A percentile compares a stretch with the other conserved stretches of the same genome.
Conservation (phyloP, 2,888 invertebrate genomes). For the Fragum sueziense region DNA sequence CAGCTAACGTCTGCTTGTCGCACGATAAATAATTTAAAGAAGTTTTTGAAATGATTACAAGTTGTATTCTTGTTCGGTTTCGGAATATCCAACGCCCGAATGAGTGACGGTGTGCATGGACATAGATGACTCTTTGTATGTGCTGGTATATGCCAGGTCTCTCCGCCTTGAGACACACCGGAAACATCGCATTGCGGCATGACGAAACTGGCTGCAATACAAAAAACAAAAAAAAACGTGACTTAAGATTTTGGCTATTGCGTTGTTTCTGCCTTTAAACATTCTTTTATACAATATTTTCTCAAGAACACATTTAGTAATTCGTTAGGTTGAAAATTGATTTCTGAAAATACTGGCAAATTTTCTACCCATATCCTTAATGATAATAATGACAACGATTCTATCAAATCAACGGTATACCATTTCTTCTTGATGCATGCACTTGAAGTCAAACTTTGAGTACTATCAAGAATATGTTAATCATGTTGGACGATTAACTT, state of each 20-base stretch:
- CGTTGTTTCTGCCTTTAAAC: too few relatives aligned
- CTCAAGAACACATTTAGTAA: background rate
- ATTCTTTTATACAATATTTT: background rate
- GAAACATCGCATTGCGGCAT: constrained; percentile 19
- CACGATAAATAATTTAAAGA: too few relatives aligned
- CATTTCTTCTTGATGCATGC: too few relatives aligned
- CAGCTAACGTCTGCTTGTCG: too few relatives aligned
- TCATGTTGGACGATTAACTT: too few relatives aligned
- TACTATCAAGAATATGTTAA: too few relatives aligned
- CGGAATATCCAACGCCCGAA: constrained; percentile 10
- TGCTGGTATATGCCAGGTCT: constrained; percentile 15
- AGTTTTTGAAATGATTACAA: background rate
- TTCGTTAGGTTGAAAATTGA: background rate
- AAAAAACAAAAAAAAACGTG: background rate
- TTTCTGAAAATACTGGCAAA: too few relatives aligned
- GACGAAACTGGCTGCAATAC: constrained; percentile 25
- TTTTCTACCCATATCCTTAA: too few relatives aligned
- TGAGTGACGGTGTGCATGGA: constrained; percentile 24
- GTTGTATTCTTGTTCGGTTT: constrained; percentile 11
- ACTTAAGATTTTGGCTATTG: background rate
- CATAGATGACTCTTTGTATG: constrained; percentile 31
- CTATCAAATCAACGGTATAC: too few relatives aligned
- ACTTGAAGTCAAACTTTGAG: too few relatives aligned
- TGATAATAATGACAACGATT: too few relatives aligned
- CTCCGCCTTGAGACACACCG: constrained; percentile 19